phyloP scores from a whole-genome alignment of 2,888 invertebrate genomes.

The Alloplasta piceator region DNA sequence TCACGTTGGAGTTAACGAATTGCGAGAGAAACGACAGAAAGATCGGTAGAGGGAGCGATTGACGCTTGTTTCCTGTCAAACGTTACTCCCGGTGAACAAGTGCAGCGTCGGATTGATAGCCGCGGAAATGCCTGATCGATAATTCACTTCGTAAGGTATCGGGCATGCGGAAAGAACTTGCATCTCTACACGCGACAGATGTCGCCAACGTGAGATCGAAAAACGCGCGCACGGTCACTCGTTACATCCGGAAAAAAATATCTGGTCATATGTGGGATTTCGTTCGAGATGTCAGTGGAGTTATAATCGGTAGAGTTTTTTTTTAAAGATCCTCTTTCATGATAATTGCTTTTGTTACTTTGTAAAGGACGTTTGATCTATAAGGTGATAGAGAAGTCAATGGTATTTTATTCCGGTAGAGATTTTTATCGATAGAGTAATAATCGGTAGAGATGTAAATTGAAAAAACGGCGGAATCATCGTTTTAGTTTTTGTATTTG shows the following conservation, averaged over 20 bases:
- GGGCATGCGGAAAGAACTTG: constrained; percentile 32
- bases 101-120: constrained; percentile 52
- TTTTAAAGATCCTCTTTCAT: too few relatives aligned
- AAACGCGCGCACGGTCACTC: constrained; percentile 11
- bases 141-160: constrained; percentile 46
- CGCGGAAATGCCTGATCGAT: constrained; percentile 60
- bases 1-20: constrained; percentile 30
- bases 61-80: constrained; percentile 37
- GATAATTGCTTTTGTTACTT: too few relatives aligned
- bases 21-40: constrained; percentile 27
- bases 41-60: constrained; percentile 36
- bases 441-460: too few relatives aligned
- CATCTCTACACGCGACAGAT: constrained; percentile 44
- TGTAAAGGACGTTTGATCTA: too few relatives aligned
- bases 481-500: too few relatives aligned
- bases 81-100: constrained; percentile 14
- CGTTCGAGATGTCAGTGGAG: too few relatives aligned
- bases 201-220: constrained; percentile 1
- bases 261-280: too few relatives aligned
- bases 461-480: too few relatives aligned
- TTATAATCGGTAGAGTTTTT: background rate
- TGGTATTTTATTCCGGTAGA: too few relatives aligned
- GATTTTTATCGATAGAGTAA: too few relatives aligned
- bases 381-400: too few relatives aligned
- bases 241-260: too few relatives aligned